Evolutionary conservation across 2,888 invertebrate genomes (phyloP), one percentile per base, ranked within the genome.

Genomic region (Tinea pellionella): DNA sequence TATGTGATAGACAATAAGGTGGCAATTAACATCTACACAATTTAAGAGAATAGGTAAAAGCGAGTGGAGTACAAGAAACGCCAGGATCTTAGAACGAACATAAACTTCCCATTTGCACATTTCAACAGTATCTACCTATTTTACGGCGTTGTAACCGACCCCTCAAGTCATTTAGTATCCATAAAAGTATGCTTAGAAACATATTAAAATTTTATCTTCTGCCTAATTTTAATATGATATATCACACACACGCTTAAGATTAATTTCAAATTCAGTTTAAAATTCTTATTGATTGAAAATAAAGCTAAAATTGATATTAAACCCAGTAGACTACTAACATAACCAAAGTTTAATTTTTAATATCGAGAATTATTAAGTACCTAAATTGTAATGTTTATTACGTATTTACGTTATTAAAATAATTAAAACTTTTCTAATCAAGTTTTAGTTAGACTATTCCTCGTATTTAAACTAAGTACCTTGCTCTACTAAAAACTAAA

Each of bases 151-250:
- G 62, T 67, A 67, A 69, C 69, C 65, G 67, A 69, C 67, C 57
- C 61, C 43, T 61, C 37, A 68, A 70, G 63, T 69, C 72, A 75
- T 78, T 77, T 79, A 72, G 73, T 65, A 69, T 63, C 69, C 73
- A 68, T 75, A 72, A 75, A 76, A 61, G 62, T 59, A 61, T 60
- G 60, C 62, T 63, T 63, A 63, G 57, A 32, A 32, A 57, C 32
- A 32, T 57, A 32, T 57, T 57, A 57, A 57, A 30, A 57, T 57
- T 57, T 57, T 29, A 57, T 57, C 1, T 13, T 15, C 32, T 32
- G 32, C 19, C 57, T 57, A 57, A 57, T 57, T 57, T 57, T 57
- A 30, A 19, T 32, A 13, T 57, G 11, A 32, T 13, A 32, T 53
- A 53, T 24, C 1, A 2, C 24, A 24, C 24, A 2, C 18, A n/a